Conservation (phyloP, 2,888 invertebrate species). For the Ennomos fuscantarius region DNA sequence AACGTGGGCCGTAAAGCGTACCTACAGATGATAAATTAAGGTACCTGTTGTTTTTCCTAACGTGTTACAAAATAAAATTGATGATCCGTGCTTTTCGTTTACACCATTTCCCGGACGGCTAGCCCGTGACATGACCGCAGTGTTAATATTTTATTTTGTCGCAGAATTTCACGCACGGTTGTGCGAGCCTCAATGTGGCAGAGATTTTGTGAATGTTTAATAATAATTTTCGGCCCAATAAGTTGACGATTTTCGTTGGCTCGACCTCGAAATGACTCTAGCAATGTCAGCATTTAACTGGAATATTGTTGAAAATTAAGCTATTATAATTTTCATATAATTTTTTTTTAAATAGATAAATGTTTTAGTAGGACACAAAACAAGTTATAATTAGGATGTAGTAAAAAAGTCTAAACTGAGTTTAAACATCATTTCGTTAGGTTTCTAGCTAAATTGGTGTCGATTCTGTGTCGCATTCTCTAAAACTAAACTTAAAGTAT, state of each 20-base stretch:
- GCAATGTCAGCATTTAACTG: too few species aligned
- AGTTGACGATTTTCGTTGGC: conserved; percentile 1
- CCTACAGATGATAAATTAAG: conserved; percentile 24
- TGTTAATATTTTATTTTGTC: conserved; percentile 53
- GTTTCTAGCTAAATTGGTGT: too few species aligned
- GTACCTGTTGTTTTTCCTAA: conserved; percentile 27
- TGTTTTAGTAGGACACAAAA: too few species aligned
- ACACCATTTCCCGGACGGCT: conserved; percentile 20
- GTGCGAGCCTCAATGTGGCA: conserved; percentile 6
- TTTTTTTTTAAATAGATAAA: too few species aligned
- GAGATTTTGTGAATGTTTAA: conserved; percentile 24
- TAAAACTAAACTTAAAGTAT: too few species aligned
- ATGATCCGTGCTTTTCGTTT: conserved; percentile 20
- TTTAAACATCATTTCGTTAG: too few species aligned
- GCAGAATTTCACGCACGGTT: conserved; percentile 37
- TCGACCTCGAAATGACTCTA: not conserved
- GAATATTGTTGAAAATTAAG: too few species aligned
- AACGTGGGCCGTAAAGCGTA: conserved; percentile 30
- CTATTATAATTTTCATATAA: too few species aligned
- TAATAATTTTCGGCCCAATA: conserved; percentile 7
- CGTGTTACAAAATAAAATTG: conserved; percentile 21
- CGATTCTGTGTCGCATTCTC: too few species aligned
- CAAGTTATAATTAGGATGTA: too few species aligned
- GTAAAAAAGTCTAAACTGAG: too few species aligned
- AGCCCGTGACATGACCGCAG: conserved; percentile 42